Conservation (phyloP, 2,113 vertebrate genomes). For the Fulmarus glacialis region DNA sequence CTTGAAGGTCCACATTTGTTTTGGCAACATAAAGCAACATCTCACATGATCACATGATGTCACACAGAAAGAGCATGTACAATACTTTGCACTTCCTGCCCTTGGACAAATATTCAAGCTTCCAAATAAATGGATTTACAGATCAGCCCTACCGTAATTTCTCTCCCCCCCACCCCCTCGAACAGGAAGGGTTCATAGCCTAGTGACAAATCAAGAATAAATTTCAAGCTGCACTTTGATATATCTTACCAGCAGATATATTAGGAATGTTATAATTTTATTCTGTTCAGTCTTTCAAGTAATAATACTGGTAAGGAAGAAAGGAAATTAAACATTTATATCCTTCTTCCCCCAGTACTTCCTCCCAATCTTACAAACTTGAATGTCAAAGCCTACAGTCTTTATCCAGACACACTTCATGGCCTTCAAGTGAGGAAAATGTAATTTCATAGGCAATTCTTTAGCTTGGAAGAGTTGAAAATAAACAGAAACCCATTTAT, state of each 20-base stretch:
- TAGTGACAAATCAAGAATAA: neutral
- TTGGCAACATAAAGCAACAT: neutral
- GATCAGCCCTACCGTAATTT: neutral
- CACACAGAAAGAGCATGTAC: neutral
- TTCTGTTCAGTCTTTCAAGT: neutral
- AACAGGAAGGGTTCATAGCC: neutral
- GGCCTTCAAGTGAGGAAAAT: neutral
- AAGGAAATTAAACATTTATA: neutral
- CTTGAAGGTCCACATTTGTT: neutral
- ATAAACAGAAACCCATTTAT: neutral
- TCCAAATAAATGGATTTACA: neutral
- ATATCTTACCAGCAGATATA: neutral
- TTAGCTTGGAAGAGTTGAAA: neutral
- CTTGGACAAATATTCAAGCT: neutral
- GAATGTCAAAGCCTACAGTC: neutral
- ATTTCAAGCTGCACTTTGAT: neutral
- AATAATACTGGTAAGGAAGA: neutral
- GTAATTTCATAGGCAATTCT: neutral
- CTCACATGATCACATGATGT: neutral
- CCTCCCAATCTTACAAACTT: neutral
- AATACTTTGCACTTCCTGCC: neutral
- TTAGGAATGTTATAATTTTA: neutral
- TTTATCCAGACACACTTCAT: neutral
- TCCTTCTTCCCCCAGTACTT: neutral
- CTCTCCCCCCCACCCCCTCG: accelerated